These are phyloP conservation scores for Amphimedon queenslandica DNA, from an alignment of 37 sponge, comb jelly and placozoan species.

Conservation along the genomic window DNA sequence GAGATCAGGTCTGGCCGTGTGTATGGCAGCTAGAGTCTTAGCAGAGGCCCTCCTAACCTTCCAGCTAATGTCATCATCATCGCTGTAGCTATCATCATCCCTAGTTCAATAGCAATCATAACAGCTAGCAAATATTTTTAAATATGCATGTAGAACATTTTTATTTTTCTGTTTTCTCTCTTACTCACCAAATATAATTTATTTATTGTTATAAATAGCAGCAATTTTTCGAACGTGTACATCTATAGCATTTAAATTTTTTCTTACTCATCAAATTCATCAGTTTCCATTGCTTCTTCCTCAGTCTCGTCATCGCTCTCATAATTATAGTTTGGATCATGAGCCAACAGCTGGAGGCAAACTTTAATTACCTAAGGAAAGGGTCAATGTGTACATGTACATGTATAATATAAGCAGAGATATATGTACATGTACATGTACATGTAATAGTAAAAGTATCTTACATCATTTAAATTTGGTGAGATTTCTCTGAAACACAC, in stretches of 20 bases:
- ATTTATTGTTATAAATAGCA: background rate
- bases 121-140: too few relatives aligned
- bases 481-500: conserved; percentile 92
- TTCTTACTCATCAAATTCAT: conserved; percentile 42
- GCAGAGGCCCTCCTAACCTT: conserved; percentile 91
- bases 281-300: conserved; percentile 48
- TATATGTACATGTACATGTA: background rate
- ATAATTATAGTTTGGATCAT: conserved; percentile 99
- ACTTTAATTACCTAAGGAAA: conserved; percentile 67
- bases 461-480: conserved; percentile 73
- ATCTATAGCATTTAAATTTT: background rate
- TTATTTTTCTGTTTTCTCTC: too few relatives aligned
- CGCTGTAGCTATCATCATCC: conserved; percentile 95
- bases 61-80: conserved; percentile 99
- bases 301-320: conserved; percentile 78
- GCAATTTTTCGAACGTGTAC: background rate
- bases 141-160: too few relatives aligned
- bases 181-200: background rate
- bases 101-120: too few relatives aligned
- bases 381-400: background rate
- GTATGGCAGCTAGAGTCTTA: conserved; percentile 78
- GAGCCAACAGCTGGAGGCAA: conserved; percentile 70
- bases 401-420: conserved; percentile 4
- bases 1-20: conserved; percentile 85
- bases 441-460: background rate